Percentiles rank a stretch among this genome's conserved stretches.
phyloP scores from a whole-genome alignment of 2,113 vertebrate species.

The Lipophrys pholis region DNA sequence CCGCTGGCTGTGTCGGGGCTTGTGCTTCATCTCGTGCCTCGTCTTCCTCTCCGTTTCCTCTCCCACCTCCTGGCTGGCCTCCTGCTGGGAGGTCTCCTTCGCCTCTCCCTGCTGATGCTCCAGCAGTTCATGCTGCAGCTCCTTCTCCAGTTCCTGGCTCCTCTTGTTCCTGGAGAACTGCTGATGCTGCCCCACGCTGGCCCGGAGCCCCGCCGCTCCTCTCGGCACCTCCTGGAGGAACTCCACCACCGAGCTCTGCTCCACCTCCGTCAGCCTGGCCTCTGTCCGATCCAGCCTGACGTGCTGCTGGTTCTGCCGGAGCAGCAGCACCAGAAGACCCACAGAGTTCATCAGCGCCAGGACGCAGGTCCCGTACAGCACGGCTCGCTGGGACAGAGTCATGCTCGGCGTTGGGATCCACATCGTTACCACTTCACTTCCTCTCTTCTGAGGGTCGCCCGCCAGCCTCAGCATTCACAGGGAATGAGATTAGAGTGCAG shows the following conservation, averaged over 20 bases:
- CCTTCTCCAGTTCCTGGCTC: constrained; percentile 80
- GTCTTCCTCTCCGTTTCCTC: constrained; percentile 77
- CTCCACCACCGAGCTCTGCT: constrained; percentile 82
- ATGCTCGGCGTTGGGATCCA: constrained; percentile 74
- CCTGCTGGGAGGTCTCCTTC: constrained; percentile 38
- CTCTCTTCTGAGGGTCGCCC: constrained; percentile 55
- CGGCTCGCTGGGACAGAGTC: constrained; percentile 77
- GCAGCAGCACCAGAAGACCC: constrained; percentile 87
- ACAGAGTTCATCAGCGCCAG: constrained; percentile 86
- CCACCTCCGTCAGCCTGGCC: constrained; percentile 71
- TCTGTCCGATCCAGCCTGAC: constrained; percentile 79
- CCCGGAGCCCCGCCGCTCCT: constrained; percentile 40
- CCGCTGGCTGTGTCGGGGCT: constrained; percentile 59
- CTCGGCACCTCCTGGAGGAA: constrained; percentile 77
- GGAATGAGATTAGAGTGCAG: neutral
- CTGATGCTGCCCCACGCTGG: constrained; percentile 18
- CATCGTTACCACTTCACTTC: constrained; percentile 71
- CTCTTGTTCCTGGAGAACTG: constrained; percentile 86
- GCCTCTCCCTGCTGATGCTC: constrained; percentile 24
- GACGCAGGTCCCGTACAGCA: constrained; percentile 82
- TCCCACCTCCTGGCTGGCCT: constrained; percentile 66
- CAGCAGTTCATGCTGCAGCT: constrained; percentile 40
- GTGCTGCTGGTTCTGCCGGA: constrained; percentile 86
- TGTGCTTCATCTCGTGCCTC: constrained; percentile 74
- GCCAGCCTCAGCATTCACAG: constrained; percentile 56